Conservation (phyloP, 1,140 invertebrate species). For the Drusus annulatus region DNA sequence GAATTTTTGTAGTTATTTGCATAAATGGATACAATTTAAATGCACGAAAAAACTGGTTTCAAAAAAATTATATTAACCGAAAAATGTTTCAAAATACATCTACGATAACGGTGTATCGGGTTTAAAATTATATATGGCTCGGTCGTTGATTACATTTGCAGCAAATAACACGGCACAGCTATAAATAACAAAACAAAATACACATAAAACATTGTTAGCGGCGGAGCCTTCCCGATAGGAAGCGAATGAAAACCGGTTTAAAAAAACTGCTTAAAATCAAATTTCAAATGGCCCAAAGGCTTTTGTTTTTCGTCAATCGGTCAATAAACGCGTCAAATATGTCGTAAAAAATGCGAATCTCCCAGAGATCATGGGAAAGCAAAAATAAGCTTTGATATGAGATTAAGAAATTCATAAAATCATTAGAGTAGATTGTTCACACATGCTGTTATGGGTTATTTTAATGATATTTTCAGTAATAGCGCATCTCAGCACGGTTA, state of each 20-base stretch:
- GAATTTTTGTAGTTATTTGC: slow-evolving; percentile 27
- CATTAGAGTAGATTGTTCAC: slow-evolving; percentile 2
- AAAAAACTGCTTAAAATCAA: slow-evolving; percentile 34
- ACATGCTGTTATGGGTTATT: background rate
- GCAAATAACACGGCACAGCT: slow-evolving; percentile 17
- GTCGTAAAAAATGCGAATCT: slow-evolving; percentile 51
- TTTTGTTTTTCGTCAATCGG: slow-evolving; percentile 49
- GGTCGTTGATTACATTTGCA: slow-evolving; percentile 36
- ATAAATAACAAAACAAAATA: slow-evolving; percentile 35
- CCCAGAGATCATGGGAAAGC: slow-evolving; percentile 37
- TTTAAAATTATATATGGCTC: slow-evolving; percentile 28
- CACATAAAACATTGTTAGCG: slow-evolving; percentile 32
- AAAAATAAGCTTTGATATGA: slow-evolving; percentile 5
- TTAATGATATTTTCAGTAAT: background rate
- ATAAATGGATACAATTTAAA: background rate
- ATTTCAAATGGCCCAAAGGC: slow-evolving; percentile 5
- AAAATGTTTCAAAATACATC: background rate
- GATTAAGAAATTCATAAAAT: slow-evolving; percentile 39
- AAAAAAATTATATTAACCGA: background rate
- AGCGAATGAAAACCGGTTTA: slow-evolving; percentile 12
- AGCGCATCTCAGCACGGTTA: slow-evolving; percentile 4
- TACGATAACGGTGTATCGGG: slow-evolving; percentile 23
- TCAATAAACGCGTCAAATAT: slow-evolving; percentile 55
- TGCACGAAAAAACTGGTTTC: slow-evolving; percentile 2
- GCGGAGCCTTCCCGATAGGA: slow-evolving; percentile 14